Evolutionary conservation across 1,140 invertebrate genomes (phyloP), one percentile per base, ranked within the genome.

Genomic region (Colletes gigas): DNA sequence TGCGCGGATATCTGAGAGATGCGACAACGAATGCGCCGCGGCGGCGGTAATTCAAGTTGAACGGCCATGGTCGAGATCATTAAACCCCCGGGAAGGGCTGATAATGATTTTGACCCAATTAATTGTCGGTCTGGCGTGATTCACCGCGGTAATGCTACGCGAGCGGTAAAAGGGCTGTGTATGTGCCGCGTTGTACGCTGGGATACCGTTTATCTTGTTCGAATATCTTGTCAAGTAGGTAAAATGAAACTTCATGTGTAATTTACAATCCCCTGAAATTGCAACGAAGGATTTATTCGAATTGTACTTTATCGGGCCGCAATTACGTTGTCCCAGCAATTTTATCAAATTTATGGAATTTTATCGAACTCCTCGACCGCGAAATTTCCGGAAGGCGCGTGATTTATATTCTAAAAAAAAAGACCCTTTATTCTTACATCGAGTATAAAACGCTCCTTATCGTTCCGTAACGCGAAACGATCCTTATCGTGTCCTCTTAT

Each of bases 61-160:
- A 82, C 81, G 62, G 50, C 73, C 80, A 83, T 67, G 81, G 80
- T 83, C 84, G 83, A 39, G 84, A 85, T 86, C 83, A 83, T 85
- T 86, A 86, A 85, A 82, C 76, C 63, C 19, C 19, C 55, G 80
- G 63, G 80, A 65, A 70, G 70, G 66, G 73, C 80, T 79, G 84
- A 85, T 86, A 86, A 86, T 86, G 80, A 83, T 85, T 86, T 85
- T 83, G 84, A 86, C 84, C 84, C 59, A 86, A 86, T 86, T 86
- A 85, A 82, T 85, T 62, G 78, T 59, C 71, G 54, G 71, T 14
- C 30, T 50, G 57, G 41, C 67, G 47, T 83, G 83, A 83, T 86
- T 83, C 71, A 84, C 41, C 80, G 39, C 55, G 63, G 39, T 39
- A 17, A 14, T 50, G 47, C 59, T 52, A 52, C 54, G 52, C 83